phyloP scores from a whole-genome alignment of 2,888 invertebrate species.

The Orthosia gothica region DNA sequence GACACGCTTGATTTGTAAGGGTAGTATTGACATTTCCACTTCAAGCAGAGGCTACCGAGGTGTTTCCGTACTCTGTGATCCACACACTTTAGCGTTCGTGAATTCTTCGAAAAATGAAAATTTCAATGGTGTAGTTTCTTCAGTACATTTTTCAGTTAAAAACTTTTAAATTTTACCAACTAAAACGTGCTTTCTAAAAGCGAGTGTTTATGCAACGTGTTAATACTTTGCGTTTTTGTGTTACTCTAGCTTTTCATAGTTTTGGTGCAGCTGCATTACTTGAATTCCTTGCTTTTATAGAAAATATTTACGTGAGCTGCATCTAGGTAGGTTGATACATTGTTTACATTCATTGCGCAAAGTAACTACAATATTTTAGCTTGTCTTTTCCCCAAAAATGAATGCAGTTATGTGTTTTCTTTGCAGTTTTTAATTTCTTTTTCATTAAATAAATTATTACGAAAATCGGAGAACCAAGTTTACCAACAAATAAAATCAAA shows the following conservation, averaged over 20 bases:
- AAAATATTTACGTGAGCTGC: conserved; percentile 7
- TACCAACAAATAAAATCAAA: too few relatives aligned
- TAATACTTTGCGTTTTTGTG: conserved; percentile 47
- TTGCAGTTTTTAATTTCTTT: too few relatives aligned
- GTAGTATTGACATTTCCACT: neutral
- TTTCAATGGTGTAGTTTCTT: conserved; percentile 20
- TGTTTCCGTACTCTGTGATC: neutral
- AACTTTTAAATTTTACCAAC: conserved; percentile 39
- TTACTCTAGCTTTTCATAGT: conserved; percentile 33
- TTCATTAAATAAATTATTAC: too few relatives aligned
- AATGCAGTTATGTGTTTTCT: neutral
- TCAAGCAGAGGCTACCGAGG: neutral
- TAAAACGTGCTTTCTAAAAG: conserved; percentile 42
- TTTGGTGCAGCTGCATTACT: conserved; percentile 27
- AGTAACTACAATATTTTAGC: conserved; percentile 1
- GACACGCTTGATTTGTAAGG: neutral
- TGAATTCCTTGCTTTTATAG: conserved; percentile 28
- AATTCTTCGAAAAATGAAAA: conserved; percentile 44
- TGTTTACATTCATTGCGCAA: neutral
- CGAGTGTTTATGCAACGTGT: conserved; percentile 54
- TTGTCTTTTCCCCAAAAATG: neutral
- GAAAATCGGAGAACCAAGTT: too few relatives aligned
- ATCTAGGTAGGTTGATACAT: neutral
- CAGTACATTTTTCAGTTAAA: conserved; percentile 42
- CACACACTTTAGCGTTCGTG: conserved; percentile 33